These are phyloP conservation scores for Macrosiphum euphorbiae DNA, from an alignment of 2,888 invertebrate species.

Conservation along the genomic window DNA sequence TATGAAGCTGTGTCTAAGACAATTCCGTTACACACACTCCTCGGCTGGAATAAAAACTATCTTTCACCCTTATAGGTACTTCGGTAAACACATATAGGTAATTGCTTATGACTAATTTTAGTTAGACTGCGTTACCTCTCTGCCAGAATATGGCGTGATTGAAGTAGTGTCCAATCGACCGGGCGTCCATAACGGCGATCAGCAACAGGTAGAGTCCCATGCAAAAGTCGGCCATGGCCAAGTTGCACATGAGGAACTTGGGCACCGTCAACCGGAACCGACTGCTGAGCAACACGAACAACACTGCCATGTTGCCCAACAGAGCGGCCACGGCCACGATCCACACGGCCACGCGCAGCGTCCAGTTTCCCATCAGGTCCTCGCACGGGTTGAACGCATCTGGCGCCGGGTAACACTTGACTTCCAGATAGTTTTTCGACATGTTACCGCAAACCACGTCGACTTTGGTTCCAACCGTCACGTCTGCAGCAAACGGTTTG, in stretches of 20 bases:
- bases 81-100: background rate
- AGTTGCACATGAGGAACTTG: conserved; percentile 83
- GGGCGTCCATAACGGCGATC: conserved; percentile 86
- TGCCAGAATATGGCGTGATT: conserved; percentile 94
- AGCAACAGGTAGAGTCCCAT: conserved; percentile 88
- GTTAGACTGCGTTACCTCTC: conserved; percentile 73
- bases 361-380: conserved; percentile 87
- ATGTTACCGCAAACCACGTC: conserved; percentile 45
- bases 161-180: conserved; percentile 88
- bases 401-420: conserved; percentile 81
- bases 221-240: conserved; percentile 90
- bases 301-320: conserved; percentile 87
- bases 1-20: background rate
- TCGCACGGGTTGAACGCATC: conserved; percentile 91
- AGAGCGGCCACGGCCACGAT: conserved; percentile 86
- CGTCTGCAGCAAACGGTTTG: background rate
- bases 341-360: conserved; percentile 88
- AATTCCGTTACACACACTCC: no score
- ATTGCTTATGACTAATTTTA: background rate
- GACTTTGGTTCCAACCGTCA: conserved; percentile 35
- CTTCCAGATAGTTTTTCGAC: conserved; percentile 67
- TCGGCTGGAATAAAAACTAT: background rate
- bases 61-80: background rate
- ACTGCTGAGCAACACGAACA: conserved; percentile 81
- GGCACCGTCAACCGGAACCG: conserved; percentile 77